Base-by-base conservation (phyloP, 1,140 invertebrate species). In the Drosophila rhopaloa region DNA sequence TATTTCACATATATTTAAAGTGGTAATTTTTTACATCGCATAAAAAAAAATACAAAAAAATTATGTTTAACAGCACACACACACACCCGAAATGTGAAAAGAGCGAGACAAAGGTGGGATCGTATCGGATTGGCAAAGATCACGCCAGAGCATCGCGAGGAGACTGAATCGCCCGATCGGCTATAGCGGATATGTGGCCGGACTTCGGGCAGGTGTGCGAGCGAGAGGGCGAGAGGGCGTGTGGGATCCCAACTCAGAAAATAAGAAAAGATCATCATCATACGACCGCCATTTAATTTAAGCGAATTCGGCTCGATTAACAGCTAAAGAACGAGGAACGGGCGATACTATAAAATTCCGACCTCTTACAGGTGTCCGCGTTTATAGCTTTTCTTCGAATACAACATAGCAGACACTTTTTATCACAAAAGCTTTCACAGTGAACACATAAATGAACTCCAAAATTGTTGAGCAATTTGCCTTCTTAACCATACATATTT, bases 111-210 rank as follows among this genome's bases (percentile, higher is more conserved):
- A 9, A 76, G 83, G 88, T 88, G 76, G 46, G 27, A 50, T 86
- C n/a, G 48, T 9, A 55, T 55, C 32, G 47, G 32, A 38, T 55
- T 56, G 43, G 65, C 61, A 14, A 86, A 86, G 83, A 86, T 86
- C 83, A 86, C 84, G 83, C 41, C 67, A 89, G 83, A 86, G 83
- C 84, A 86, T 79, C 79, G 83, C 83, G 84, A 88, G 71, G 71
- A 88, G 83, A 88, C 83, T 88, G 80, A 86, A 77, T 61, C 40
- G 32, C 43, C 47, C 53, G 37, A 51, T 43, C 27, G 37, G 59
- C 32, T 47, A 68, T 43, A 48, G 41, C 58, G 58, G 14, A 13
- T 35, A 60, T 43, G 35, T 24, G 8, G 76, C 79, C 58, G 48
- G 55, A 19, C 63, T 27, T 40, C 24, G 32, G 40, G 41, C 59